phyloP scores from a whole-genome alignment of 2,797 vertebrate species.

The Sarcophilus harrisii region DNA sequence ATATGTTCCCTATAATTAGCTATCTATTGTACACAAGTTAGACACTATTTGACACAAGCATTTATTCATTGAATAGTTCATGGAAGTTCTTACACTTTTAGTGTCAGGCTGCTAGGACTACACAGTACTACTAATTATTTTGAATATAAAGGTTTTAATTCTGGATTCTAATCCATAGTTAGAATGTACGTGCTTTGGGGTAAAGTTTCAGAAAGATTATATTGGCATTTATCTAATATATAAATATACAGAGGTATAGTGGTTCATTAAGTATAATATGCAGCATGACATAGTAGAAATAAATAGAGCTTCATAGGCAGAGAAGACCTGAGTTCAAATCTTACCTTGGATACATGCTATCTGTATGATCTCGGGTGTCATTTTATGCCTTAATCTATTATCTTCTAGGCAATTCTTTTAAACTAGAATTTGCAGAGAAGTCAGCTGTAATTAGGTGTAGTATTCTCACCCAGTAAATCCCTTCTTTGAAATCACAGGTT shows the following conservation, averaged over 20 bases:
- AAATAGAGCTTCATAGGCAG: not conserved
- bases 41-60: conserved; percentile 76
- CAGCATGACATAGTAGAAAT: not conserved
- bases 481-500: not conserved
- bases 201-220: conserved; percentile 64
- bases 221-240: conserved; percentile 49
- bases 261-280: conserved; percentile 21
- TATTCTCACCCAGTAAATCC: not conserved
- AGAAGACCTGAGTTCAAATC: not conserved
- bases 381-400: not conserved
- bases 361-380: not conserved
- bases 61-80: conserved; percentile 79
- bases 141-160: conserved; percentile 78
- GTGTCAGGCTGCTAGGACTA: conserved; percentile 72
- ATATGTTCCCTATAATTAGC: conserved; percentile 84
- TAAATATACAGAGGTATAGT: conserved; percentile 50
- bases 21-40: conserved; percentile 83
- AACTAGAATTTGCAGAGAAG: not conserved
- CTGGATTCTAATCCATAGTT: conserved; percentile 74
- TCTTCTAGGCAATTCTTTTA: not conserved
- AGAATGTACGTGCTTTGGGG: conserved; percentile 75
- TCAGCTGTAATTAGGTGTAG: not conserved
- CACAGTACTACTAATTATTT: conserved; percentile 78
- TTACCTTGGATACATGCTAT: not conserved
- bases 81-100: conserved; percentile 61